Evolutionary conservation across 1,140 invertebrate species (phyloP).

Genomic region (Ceratina japonica): DNA sequence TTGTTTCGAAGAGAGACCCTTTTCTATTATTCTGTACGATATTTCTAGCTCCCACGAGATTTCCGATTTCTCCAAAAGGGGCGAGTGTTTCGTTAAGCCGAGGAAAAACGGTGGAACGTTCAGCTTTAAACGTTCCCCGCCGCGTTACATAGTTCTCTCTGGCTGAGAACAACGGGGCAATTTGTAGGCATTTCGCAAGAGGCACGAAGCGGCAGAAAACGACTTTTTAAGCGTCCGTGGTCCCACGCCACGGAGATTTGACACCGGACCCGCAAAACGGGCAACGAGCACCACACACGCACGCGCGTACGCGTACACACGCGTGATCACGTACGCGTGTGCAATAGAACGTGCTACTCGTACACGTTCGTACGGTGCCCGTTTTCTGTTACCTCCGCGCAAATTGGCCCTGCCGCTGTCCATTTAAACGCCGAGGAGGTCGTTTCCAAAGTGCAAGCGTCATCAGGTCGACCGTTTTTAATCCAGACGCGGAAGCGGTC

Average conservation of each 20-base stretch:
- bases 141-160: not conserved
- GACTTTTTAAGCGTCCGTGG: constrained; percentile 40
- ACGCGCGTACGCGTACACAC: constrained; percentile 17
- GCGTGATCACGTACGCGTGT: constrained; percentile 28
- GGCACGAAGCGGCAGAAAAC: constrained; percentile 7
- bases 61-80: too few species aligned
- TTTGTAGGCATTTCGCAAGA: constrained; percentile 19
- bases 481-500: constrained; percentile 3
- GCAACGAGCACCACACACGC: constrained; percentile 50
- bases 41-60: too few species aligned
- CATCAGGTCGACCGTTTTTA: not conserved
- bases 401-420: not conserved
- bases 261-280: constrained; percentile 69
- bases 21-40: too few species aligned
- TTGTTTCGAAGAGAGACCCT: too few species aligned
- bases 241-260: constrained; percentile 77
- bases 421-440: not conserved
- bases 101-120: too few species aligned
- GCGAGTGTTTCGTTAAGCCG: too few species aligned
- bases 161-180: not conserved
- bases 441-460: not conserved
- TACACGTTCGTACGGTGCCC: constrained; percentile 31
- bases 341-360: constrained; percentile 16
- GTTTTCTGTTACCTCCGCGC: not conserved
- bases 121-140: not conserved